These are phyloP conservation scores for Protobothrops mucrosquamatus DNA, from an alignment of 2,113 vertebrate species.

Conservation along the genomic window DNA sequence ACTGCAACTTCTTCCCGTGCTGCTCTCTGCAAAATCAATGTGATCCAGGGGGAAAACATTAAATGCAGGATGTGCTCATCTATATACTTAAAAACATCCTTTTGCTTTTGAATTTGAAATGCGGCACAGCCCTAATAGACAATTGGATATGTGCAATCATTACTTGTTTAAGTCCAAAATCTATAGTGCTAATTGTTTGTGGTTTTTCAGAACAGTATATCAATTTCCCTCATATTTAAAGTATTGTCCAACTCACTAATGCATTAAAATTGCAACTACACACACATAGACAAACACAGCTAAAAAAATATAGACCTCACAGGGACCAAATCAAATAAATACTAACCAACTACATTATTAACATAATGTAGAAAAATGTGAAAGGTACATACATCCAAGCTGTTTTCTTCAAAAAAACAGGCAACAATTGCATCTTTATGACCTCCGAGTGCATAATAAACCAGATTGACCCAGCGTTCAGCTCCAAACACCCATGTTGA, in stretches of 20 bases:
- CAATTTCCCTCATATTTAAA: neutral
- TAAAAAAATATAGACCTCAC: neutral
- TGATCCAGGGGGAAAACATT: neutral
- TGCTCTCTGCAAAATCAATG: neutral
- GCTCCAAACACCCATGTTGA: slow-evolving; percentile 96
- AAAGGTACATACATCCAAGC: slow-evolving; percentile 85
- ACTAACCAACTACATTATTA: neutral
- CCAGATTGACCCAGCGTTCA: slow-evolving; percentile 92
- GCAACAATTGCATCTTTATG: slow-evolving; percentile 90
- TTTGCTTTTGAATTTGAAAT: neutral
- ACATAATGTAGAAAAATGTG: neutral
- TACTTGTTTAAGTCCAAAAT: neutral
- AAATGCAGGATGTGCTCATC: neutral
- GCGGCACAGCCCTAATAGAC: neutral
- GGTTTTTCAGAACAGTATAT: neutral
- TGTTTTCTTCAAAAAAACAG: slow-evolving; percentile 92
- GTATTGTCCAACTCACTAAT: no score
- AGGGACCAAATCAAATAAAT: neutral
- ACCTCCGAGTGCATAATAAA: slow-evolving; percentile 91
- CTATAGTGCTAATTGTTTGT: neutral
- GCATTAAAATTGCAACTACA: neutral
- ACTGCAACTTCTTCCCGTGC: neutral
- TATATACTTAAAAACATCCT: neutral
- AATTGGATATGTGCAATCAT: neutral
- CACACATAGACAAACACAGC: neutral